These are phyloP conservation scores for Drosophila anomalata DNA, from an alignment of 2,888 invertebrate species.

Conservation along the genomic window DNA sequence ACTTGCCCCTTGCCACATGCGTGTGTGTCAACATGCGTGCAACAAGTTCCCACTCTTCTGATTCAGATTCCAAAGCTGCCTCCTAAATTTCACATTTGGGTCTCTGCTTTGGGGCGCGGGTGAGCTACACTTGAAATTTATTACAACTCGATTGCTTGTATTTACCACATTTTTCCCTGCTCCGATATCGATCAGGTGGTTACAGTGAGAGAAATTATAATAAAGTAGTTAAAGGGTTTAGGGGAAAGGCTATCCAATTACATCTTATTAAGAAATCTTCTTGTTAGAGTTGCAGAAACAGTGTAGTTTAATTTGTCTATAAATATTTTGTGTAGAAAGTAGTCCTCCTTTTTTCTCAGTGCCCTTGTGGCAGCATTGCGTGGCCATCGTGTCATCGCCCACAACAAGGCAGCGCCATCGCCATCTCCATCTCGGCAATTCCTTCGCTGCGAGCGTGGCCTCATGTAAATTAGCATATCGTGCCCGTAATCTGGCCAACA, in stretches of 20 bases:
- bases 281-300: not conserved
- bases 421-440: slow-evolving; percentile 44
- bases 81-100: slow-evolving; percentile 9
- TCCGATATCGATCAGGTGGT: slow-evolving; percentile 70
- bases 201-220: slow-evolving; percentile 6
- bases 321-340: too few species aligned
- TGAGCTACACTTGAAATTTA: slow-evolving; percentile 77
- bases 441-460: slow-evolving; percentile 37
- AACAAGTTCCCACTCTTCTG: slow-evolving; percentile 60
- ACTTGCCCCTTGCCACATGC: slow-evolving; percentile 39
- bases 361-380: slow-evolving; percentile 29
- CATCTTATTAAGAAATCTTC: not conserved
- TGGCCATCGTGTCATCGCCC: slow-evolving; percentile 49
- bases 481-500: slow-evolving; percentile 78
- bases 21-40: slow-evolving; percentile 79
- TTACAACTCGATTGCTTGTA: slow-evolving; percentile 80
- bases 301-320: too few species aligned
- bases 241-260: not conserved
- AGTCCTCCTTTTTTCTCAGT: not conserved
- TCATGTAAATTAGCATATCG: slow-evolving; percentile 79
- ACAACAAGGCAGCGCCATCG: slow-evolving; percentile 46
- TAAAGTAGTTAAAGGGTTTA: not conserved
- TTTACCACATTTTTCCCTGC: slow-evolving; percentile 73
- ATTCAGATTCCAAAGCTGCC: not conserved
- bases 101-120: slow-evolving; percentile 60